phyloP scores from a whole-genome alignment of 37 sponge, comb jelly and placozoan species.

The Crambe crambe region DNA sequence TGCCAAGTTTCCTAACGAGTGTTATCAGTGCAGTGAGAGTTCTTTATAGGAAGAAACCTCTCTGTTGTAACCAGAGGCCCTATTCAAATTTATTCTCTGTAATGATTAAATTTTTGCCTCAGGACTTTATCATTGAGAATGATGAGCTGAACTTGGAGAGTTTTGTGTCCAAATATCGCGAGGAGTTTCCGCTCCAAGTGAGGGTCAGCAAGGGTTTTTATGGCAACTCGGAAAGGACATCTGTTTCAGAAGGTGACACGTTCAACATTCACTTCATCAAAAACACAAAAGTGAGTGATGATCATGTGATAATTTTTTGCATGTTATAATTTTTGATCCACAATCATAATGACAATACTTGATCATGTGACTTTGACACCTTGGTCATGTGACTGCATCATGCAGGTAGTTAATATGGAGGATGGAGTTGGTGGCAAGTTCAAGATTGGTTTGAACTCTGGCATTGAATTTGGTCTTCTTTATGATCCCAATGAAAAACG shows the following conservation, averaged over 20 bases:
- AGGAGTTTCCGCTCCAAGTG: constrained; percentile 23
- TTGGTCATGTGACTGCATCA: too few species aligned
- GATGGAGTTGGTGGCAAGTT: constrained; percentile 13
- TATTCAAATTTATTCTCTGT: too few species aligned
- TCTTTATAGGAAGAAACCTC: too few species aligned
- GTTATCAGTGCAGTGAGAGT: too few species aligned
- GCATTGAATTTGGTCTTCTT: constrained; percentile 54
- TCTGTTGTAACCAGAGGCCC: too few species aligned
- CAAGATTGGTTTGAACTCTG: constrained; percentile 59
- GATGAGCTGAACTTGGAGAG: not conserved
- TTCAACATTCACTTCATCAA: constrained; percentile 70
- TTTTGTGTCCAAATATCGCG: constrained; percentile 10
- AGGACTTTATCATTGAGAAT: constrained; percentile 4
- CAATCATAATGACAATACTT: too few species aligned
- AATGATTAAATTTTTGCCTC: too few species aligned
- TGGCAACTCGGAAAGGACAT: constrained; percentile 32
- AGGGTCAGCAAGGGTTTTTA: constrained; percentile 58
- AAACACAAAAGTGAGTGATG: constrained; percentile 41
- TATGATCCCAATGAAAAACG: constrained; percentile 45
- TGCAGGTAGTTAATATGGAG: constrained; percentile 26
- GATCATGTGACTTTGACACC: too few species aligned
- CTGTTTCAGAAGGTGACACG: constrained; percentile 49
- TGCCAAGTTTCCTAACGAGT: too few species aligned
- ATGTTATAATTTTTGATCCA: too few species aligned
- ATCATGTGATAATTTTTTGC: too few species aligned